phyloP scores from a whole-genome alignment of 2,888 invertebrate genomes.

The Seira musarum region DNA sequence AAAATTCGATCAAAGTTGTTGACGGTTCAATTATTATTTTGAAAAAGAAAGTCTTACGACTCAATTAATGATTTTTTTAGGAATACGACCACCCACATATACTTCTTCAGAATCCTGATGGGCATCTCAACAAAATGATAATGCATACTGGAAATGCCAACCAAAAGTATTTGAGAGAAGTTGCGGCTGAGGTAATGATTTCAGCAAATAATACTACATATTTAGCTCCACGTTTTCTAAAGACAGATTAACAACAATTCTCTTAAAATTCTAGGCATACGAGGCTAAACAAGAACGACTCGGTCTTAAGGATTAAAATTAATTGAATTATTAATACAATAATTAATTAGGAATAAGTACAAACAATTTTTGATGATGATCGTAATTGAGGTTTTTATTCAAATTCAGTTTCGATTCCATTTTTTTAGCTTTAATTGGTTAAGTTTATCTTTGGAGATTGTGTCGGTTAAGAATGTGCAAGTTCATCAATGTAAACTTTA shows the following conservation, averaged over 20 bases:
- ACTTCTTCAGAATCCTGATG: constrained; percentile 77
- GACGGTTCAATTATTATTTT: too few species aligned
- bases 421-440: too few species aligned
- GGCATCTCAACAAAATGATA: constrained; percentile 79
- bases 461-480: too few species aligned
- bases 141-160: constrained; percentile 81
- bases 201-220: neutral
- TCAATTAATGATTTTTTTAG: constrained; percentile 64
- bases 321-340: too few species aligned
- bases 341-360: too few species aligned
- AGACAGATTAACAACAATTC: neutral
- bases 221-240: neutral
- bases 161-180: constrained; percentile 77
- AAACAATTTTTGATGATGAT: too few species aligned
- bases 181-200: constrained; percentile 76
- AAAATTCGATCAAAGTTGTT: too few species aligned
- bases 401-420: too few species aligned
- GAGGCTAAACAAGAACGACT: constrained; percentile 17
- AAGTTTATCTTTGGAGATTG: too few species aligned
- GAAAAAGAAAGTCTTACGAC: constrained; percentile 6
- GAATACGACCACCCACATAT: constrained; percentile 86
- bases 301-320: neutral
- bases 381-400: too few species aligned
- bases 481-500: too few species aligned
- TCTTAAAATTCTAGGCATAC: constrained; percentile 31